A percentile compares a stretch with the other conserved stretches of the same genome.
These are phyloP conservation scores for Lamprologus callipterus DNA, from an alignment of 2,113 vertebrate species.

Conservation along the genomic window DNA sequence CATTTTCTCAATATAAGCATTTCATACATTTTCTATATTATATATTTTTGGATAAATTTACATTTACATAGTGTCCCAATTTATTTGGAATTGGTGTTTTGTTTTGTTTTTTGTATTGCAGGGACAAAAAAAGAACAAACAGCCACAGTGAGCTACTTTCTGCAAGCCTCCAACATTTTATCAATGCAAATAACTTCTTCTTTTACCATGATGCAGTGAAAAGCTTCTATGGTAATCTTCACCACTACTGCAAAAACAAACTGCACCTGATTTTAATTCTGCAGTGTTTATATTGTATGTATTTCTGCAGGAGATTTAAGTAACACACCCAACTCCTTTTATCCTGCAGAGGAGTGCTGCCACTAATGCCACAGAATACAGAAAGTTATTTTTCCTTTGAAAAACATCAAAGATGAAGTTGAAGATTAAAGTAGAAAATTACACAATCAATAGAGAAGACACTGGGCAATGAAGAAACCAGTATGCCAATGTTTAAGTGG, in stretches of 20 bases:
- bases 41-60: neutral
- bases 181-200: neutral
- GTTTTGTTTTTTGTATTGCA: neutral
- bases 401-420: neutral
- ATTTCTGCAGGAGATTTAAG: neutral
- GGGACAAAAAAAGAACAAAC: neutral
- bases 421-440: neutral
- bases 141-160: fast-evolving
- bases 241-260: neutral
- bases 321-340: neutral
- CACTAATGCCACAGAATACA: neutral
- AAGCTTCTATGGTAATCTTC: neutral
- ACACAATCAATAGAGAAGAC: neutral
- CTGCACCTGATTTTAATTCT: neutral
- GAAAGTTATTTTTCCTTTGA: neutral
- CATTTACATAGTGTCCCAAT: neutral
- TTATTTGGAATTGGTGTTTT: neutral
- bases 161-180: neutral
- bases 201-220: neutral
- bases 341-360: neutral
- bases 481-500: neutral
- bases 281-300: neutral
- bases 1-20: neutral
- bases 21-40: neutral
- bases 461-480: neutral